Evolutionary conservation across 2,797 vertebrate genomes (phyloP), one percentile per base, ranked within the genome.

Genomic region (Eospalax fontanierii): DNA sequence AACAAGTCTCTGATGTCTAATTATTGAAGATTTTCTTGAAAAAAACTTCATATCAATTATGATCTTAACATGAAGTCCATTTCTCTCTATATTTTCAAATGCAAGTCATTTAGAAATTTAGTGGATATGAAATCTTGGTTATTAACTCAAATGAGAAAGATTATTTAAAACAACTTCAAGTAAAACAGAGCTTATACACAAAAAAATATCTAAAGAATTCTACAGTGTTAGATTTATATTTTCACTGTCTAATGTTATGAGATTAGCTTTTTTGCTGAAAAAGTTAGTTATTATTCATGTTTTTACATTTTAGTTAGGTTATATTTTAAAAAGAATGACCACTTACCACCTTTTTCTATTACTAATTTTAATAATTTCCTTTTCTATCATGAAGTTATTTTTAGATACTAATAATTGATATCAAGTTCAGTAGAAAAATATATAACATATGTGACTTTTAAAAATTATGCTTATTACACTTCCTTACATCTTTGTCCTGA

Each of bases 381-480:
- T 91, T 70, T 88, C 5, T 63, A 21, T 87, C 15, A 79, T 35
- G 40, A 85, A 66, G 11, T 75, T 86, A 86, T 0, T 59, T 87
- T 92, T 88, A 66, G 68, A 81, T 90, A 33, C 30, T 74, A 79
- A 30, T 82, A 81, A 79, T 19, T 54, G 2, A 2, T 6, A 96
- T 30, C 84, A 95, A 95, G 14, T 54, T 3, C 81, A 90, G 26
- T 35, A 38, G 54, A 46, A 82, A 82, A 89, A 85, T 66, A 78
- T 38, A 40, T 1, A 68, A 74, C 40, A 50, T 5, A 12, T 6
- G 35, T 18, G 0, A 1, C 19, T 6, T 19, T 89, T 88, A 26
- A 46, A 57, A 74, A 43, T 87, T 70, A 86, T 80, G 2, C 33
- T 71, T 87, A 22, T 80, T 50, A 57, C 4, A 78, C 0, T n/a